Conservation (phyloP, 2,797 vertebrate genomes). For the Hyperoplus immaculatus region DNA sequence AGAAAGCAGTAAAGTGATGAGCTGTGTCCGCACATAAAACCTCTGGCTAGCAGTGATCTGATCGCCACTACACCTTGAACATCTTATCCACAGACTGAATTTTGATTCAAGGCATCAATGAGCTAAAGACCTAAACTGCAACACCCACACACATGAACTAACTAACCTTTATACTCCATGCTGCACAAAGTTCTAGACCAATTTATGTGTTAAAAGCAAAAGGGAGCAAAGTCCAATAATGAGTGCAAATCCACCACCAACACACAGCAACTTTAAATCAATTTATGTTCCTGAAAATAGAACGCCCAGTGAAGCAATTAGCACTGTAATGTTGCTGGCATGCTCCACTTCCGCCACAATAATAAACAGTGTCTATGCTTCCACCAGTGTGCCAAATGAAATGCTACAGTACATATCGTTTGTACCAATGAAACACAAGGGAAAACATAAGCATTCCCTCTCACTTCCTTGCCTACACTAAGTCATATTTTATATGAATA, state of each 20-base stretch:
- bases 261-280: slow-evolving; percentile 42
- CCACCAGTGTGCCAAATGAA: slow-evolving; percentile 60
- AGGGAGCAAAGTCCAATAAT: slow-evolving; percentile 35
- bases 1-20: no score
- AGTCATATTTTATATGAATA: slow-evolving; percentile 2
- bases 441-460: slow-evolving; percentile 31
- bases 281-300: slow-evolving; percentile 55
- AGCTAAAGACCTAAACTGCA: neutral
- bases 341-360: slow-evolving; percentile 26
- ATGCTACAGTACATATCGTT: slow-evolving; percentile 52
- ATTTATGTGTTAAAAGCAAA: slow-evolving; percentile 32
- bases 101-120: neutral
- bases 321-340: slow-evolving; percentile 53
- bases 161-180: slow-evolving; percentile 6
- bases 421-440: slow-evolving; percentile 31
- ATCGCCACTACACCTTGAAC: neutral
- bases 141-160: slow-evolving; percentile 1
- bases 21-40: neutral
- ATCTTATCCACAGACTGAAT: neutral
- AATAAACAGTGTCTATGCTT: slow-evolving; percentile 51
- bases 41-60: neutral
- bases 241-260: slow-evolving; percentile 32
- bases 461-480: neutral
- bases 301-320: slow-evolving; percentile 54
- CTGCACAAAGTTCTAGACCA: neutral